Conservation (phyloP, 2,888 invertebrate genomes). For the Schrankia costaestrigalis region DNA sequence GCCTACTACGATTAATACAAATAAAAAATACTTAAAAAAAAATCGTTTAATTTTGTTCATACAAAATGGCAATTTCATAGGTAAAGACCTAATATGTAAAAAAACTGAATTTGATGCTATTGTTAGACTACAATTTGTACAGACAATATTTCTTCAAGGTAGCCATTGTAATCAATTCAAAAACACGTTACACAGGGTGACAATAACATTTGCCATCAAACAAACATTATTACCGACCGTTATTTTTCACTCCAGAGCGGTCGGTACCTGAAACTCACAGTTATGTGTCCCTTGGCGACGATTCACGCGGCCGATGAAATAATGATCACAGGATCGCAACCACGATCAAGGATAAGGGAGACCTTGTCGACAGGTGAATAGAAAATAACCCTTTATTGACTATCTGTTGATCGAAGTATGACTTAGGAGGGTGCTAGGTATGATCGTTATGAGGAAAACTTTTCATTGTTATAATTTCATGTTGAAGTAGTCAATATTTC, state of each 20-base stretch:
- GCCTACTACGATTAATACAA: too few relatives aligned
- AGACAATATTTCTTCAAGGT: too few relatives aligned
- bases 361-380: constrained; percentile 46
- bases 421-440: too few relatives aligned
- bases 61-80: too few relatives aligned
- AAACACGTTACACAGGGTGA: constrained; percentile 27
- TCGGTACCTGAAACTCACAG: constrained; percentile 41
- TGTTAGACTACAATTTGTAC: too few relatives aligned
- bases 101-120: too few relatives aligned
- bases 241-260: constrained; percentile 47
- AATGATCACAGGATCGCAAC: constrained; percentile 52
- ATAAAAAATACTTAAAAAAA: too few relatives aligned
- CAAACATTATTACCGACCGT: constrained; percentile 40
- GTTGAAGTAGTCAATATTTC: too few relatives aligned
- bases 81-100: neutral
- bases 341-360: constrained; percentile 29
- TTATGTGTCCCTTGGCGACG: constrained; percentile 55
- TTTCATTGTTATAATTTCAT: too few relatives aligned
- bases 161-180: constrained; percentile 21
- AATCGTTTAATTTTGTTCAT: too few relatives aligned
- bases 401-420: constrained; percentile 64
- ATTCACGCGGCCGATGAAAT: constrained; percentile 60
- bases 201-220: constrained; percentile 43
- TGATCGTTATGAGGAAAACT: too few relatives aligned
- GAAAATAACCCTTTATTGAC: constrained; percentile 51